A percentile compares a stretch with the other conserved stretches of the same genome.
phyloP scores from a whole-genome alignment of 2,888 invertebrate genomes.

The Cephus pulcher region DNA sequence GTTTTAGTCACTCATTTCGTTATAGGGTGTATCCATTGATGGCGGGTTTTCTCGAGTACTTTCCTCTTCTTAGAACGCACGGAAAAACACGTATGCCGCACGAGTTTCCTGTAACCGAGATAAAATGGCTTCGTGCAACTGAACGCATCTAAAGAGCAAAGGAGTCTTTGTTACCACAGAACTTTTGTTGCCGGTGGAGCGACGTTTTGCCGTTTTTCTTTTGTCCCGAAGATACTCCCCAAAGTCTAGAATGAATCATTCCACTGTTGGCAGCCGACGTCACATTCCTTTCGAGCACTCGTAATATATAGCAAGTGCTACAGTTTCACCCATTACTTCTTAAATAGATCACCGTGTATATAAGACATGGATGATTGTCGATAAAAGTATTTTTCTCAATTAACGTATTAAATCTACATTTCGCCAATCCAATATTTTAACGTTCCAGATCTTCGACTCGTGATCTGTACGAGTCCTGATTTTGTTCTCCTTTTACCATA shows the following conservation, averaged over 20 bases:
- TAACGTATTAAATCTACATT: background rate
- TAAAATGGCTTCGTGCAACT: background rate
- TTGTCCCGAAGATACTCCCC: background rate
- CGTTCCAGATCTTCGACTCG: background rate
- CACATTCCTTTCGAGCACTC: background rate
- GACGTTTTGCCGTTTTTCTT: background rate
- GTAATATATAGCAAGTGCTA: background rate
- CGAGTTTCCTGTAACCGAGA: no score
- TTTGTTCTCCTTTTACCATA: slow-evolving; percentile 6
- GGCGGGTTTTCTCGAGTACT: background rate
- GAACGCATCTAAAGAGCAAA: background rate
- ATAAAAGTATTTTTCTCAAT: background rate
- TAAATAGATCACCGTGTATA: background rate
- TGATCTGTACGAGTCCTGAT: background rate
- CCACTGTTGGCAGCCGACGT: background rate
- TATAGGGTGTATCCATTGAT: background rate
- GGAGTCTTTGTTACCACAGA: background rate
- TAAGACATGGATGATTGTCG: background rate
- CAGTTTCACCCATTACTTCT: background rate
- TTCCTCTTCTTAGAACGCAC: background rate
- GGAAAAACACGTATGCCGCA: background rate
- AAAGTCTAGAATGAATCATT: background rate
- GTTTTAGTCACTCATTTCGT: no score
- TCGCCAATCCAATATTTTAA: background rate
- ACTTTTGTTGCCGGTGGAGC: background rate